Conservation (phyloP, 2,113 vertebrate species). For the Sarotherodon lohbergeri region DNA sequence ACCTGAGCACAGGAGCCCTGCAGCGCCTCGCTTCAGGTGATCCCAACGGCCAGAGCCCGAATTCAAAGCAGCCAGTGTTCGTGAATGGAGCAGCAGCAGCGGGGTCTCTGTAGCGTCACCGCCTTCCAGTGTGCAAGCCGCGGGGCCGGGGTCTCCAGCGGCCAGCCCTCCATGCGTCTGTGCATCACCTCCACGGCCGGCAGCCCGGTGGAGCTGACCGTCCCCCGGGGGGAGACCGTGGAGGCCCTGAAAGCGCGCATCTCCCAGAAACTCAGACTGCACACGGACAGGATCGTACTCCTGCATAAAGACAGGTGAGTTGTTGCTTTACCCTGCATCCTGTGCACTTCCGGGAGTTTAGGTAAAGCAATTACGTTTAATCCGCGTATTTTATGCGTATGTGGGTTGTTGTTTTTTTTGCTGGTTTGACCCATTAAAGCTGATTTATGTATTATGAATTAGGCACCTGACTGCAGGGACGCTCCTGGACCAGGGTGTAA, state of each 20-base stretch:
- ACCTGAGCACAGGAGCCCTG: not conserved
- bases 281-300: conserved; percentile 80
- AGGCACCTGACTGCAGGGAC: conserved; percentile 85
- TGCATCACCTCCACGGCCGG: conserved; percentile 82
- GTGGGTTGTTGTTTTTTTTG: rapidly evolving
- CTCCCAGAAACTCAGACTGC: conserved; percentile 80
- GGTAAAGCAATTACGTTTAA: not conserved
- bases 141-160: conserved; percentile 33
- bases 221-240: conserved; percentile 81
- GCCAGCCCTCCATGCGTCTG: conserved; percentile 74
- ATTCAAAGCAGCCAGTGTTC: not conserved
- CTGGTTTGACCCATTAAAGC: not conserved
- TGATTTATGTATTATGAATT: not conserved
- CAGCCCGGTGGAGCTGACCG: conserved; percentile 79
- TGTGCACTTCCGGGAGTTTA: not conserved
- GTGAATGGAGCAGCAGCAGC: conserved; percentile 30
- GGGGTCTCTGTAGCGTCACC: not conserved
- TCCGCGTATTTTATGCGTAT: not conserved
- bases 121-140: not conserved
- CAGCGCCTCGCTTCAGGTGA: not conserved
- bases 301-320: conserved; percentile 83
- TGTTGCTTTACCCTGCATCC: conserved; percentile 14
- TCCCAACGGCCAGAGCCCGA: not conserved
- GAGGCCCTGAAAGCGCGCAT: conserved; percentile 81
- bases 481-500: conserved; percentile 82